Base-by-base conservation (phyloP, 2,888 invertebrate species). In the Apotomis capreana region DNA sequence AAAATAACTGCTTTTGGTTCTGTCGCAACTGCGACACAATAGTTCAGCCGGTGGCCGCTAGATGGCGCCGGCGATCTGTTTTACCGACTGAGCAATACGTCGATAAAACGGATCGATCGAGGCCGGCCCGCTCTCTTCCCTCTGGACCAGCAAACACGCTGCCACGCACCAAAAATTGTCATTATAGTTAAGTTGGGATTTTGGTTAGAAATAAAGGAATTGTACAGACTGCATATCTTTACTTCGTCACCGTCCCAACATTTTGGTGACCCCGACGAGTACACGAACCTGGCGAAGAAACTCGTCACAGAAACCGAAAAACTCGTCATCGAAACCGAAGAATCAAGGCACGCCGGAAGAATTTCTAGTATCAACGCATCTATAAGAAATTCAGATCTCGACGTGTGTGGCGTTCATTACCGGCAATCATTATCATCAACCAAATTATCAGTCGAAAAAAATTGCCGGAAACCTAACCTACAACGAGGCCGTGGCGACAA, bases 171-270 rank as follows among this genome's bases (percentile, higher is more conserved):
- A 15, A 15, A 15, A 0, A 15, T 15, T 15, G 0, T 15, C 15
- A 15, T 15, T 15, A 15, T 1, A 15, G 0, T 15, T n/a, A 52
- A n/a, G 51, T 52, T 12, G n/a, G 12, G n/a, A 52, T 49, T 40
- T 40, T 40, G 40, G 40, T 52, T 52, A n/a, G 40, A 52, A 52
- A 4, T 52, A 52, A 52, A 52, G 4, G 51, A 52, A 52, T 52
- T 52, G 51, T 52, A 52, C 51, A 52, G 40, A 40, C n/a, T 3
- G n/a, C n/a, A 12, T 4, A 52, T n/a, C n/a, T n/a, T 52, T 52
- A 52, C 12, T 52, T 52, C 51, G 51, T n/a, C n/a, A n/a, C 51
- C 51, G 51, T 52, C 51, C 51, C 51, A 52, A 52, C 51, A 52
- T 40, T 2, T 40, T 40, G 40, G 40, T 40, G 40, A 40, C 40